Conservation (phyloP, 2,113 vertebrate genomes). For the Theristicus caerulescens region DNA sequence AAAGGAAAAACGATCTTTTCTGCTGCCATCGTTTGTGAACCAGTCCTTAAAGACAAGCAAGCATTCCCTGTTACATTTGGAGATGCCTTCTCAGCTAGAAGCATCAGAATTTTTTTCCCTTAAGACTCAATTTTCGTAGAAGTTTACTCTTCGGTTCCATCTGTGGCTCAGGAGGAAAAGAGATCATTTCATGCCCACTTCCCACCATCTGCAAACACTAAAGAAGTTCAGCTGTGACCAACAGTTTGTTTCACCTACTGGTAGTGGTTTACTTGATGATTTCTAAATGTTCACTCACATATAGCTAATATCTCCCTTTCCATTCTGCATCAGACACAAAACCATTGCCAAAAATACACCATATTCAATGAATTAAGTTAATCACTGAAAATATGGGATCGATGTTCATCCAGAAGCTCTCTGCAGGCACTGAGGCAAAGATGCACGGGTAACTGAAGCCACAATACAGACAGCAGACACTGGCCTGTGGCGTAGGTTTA, state of each 20-base stretch:
- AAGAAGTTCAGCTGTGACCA: neutral
- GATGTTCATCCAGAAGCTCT: neutral
- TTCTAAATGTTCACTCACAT: neutral
- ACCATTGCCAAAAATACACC: neutral
- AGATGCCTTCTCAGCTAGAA: neutral
- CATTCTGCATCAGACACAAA: neutral
- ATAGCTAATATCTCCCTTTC: neutral
- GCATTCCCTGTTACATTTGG: neutral
- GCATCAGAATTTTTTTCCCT: neutral
- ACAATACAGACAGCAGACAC: neutral
- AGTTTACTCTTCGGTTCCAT: neutral
- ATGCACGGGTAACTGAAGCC: neutral
- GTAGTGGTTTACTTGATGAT: neutral
- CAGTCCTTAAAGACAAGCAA: neutral
- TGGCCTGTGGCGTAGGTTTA: neutral
- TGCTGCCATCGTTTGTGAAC: neutral
- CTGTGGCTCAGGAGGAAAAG: neutral
- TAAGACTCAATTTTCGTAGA: neutral
- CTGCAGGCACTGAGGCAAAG: neutral
- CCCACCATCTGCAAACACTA: neutral
- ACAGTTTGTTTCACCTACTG: neutral
- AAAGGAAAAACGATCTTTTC: neutral
- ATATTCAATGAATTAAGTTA: neutral
- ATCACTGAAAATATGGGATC: rapidly evolving
- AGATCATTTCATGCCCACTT: neutral